Conservation (phyloP, 2,888 invertebrate genomes). For the Bugulina stolonifera region DNA sequence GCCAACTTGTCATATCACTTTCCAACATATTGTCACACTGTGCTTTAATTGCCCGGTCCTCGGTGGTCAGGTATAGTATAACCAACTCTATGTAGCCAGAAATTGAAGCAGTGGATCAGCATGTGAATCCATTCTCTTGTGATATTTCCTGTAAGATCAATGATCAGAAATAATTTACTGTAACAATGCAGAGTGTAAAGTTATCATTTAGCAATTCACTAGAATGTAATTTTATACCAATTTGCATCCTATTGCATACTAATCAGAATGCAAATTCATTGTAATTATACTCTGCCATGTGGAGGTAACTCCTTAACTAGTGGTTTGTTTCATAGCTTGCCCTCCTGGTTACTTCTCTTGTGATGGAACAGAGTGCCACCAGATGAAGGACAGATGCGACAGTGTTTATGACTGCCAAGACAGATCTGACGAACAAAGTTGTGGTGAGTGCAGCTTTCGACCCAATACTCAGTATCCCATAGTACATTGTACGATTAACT, state of each 20-base stretch:
- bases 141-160: too few species aligned
- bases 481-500: too few species aligned
- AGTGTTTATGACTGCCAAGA: slow-evolving; percentile 30
- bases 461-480: too few species aligned
- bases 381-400: slow-evolving; percentile 27
- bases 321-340: slow-evolving; percentile 20
- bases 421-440: slow-evolving; percentile 61
- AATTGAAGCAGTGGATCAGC: too few species aligned
- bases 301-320: too few species aligned
- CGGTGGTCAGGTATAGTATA: too few species aligned
- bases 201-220: not conserved
- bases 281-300: not conserved
- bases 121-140: too few species aligned
- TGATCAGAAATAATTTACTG: too few species aligned
- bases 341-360: not conserved
- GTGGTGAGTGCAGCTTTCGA: slow-evolving; percentile 61
- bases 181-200: not conserved
- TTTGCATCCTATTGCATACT: not conserved
- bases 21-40: too few species aligned
- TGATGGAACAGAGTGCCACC: not conserved
- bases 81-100: too few species aligned
- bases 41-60: too few species aligned
- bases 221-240: not conserved
- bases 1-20: too few species aligned
- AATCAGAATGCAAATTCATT: not conserved